phyloP scores from a whole-genome alignment of 1,140 invertebrate genomes.

The Eupeodes corollae region DNA sequence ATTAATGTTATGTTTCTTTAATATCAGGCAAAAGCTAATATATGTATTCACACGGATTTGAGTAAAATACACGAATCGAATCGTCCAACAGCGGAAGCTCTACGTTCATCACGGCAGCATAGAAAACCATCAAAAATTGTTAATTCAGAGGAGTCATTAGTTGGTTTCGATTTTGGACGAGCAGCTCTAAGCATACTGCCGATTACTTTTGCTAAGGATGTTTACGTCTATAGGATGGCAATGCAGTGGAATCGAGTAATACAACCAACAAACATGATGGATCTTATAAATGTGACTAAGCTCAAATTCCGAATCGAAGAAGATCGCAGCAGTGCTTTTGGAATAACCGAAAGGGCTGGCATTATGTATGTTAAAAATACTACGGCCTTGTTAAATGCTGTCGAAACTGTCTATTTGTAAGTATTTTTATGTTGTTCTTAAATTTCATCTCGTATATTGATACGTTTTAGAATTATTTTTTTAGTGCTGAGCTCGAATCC shows the following conservation, averaged over 20 bases:
- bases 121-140: slow-evolving; percentile 12
- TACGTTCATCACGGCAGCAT: slow-evolving; percentile 11
- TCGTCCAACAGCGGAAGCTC: slow-evolving; percentile 15
- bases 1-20: background rate
- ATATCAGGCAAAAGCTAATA: slow-evolving; percentile 15
- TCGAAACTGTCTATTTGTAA: slow-evolving; percentile 28
- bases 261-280: slow-evolving; percentile 27
- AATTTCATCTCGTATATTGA: background rate
- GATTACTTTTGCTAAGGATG: slow-evolving; percentile 28
- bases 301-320: slow-evolving; percentile 21
- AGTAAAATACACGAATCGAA: slow-evolving; percentile 19
- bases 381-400: slow-evolving; percentile 28
- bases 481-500: too few species aligned
- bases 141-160: slow-evolving; percentile 7
- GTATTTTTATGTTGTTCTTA: background rate
- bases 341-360: slow-evolving; percentile 42
- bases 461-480: too few species aligned
- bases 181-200: background rate
- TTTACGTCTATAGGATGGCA: slow-evolving; percentile 34
- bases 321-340: slow-evolving; percentile 37
- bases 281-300: slow-evolving; percentile 12
- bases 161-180: slow-evolving; percentile 2
- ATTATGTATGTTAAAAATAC: slow-evolving; percentile 46
- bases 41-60: slow-evolving; percentile 23
- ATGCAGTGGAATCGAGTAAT: slow-evolving; percentile 32